Evolutionary conservation across 2,888 invertebrate genomes (phyloP), one percentile per base, ranked within the genome.

Genomic region (Margaritifera margaritifera): DNA sequence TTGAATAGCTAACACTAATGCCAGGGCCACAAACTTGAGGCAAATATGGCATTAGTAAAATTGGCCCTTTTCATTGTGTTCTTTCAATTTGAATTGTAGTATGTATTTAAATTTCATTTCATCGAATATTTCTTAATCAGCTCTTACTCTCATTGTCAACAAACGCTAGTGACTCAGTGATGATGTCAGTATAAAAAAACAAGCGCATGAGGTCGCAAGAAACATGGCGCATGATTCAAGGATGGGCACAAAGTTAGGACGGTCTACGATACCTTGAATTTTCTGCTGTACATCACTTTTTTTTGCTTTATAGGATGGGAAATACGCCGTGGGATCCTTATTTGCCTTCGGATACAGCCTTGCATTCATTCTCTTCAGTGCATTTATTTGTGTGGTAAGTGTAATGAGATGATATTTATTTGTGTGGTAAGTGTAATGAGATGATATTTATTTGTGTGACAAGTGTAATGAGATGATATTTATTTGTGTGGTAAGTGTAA

Each of bases 361-460:
- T 15, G 70, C 80, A 15, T 86, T 87, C 69, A 79, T 85, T 6
- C 59, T 83, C n/a, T 80, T 85, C 65, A 83, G 84, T 72, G 81
- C 88, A 54, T 83, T 77, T n/a, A 78, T 83, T 59, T 83, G 87
- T 59, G 84, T 87, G 71, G 87, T 87, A 75, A 82, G 86, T 83
- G 71, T 56, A 53, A 15, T 31, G 20, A 19, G 52, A 24, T 59
- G 3, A 3, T 11, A 42, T n/a, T n/a, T n/a, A n/a, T n/a, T n/a
- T n/a, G n/a, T n/a, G 84, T 87, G 71, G 87, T 87, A 75, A 82
- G 86, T 83, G 71, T 56, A 53, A 15, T 31, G 20, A 19, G 52
- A 24, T 59, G 3, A 3, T 11, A 42, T n/a, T n/a, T n/a, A n/a
- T n/a, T n/a, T n/a, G n/a, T n/a, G 84, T 87, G 71, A 86, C 87